Evolutionary conservation across 2,113 vertebrate genomes (phyloP), one percentile per base, ranked within the genome.

Genomic region (Otis tarda): DNA sequence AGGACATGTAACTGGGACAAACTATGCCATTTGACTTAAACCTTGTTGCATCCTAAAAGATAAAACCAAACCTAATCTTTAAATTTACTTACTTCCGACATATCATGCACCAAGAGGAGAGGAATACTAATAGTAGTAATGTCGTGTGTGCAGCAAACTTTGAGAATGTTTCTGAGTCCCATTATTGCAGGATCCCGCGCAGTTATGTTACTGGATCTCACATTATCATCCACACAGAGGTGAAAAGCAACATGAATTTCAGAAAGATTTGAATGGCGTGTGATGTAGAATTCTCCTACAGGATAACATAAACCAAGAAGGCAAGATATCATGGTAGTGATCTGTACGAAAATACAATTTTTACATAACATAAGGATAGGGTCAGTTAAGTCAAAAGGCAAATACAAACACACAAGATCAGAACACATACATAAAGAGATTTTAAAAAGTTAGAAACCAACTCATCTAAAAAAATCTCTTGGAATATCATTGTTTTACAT

Each of bases 121-220:
- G 99, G 99, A 43, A 99, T 97, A 50, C 99, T 99, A 92, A 99
- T 98, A 9, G 99, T 99, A 67, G 99, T 99, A 97, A 99, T 96
- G 93, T 99, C 99, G 0, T 99, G 99, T 3, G 99, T 99, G 87
- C 99, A 99, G 98, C 99, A 99, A 52, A 99, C 99, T 96, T 99
- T 99, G 87, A 99, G 98, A 86, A 99, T 99, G 97, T 99, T 99
- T 31, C 99, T 98, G 78, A 99, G 97, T 19, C 99, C 99, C 99
- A 99, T 99, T 84, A 99, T 99, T 70, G 99, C 99, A 1, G 99
- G 99, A 95, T 99, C 99, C 4, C 99, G 98, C 22, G 99, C 99
- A 1, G 99, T 99, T 89, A 99, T 98, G 39, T 98, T 99, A 43
- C 99, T 98, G 0, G 98, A 99, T 11, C 99, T 98, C 50, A 99